These are phyloP conservation scores for Argopecten irradians DNA, from an alignment of 1,140 invertebrate genomes.

Conservation along the genomic window DNA sequence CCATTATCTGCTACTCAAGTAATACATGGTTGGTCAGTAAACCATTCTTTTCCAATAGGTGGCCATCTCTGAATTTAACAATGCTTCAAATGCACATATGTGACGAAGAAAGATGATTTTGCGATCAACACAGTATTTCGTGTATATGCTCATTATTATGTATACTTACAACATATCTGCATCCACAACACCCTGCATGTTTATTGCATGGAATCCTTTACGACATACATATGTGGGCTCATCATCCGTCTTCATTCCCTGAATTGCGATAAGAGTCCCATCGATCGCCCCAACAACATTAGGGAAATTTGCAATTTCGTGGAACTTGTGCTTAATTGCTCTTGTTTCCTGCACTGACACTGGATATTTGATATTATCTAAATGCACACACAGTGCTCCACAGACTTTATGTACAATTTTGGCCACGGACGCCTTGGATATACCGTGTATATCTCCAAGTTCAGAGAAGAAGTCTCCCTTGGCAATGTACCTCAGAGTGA, in stretches of 20 bases:
- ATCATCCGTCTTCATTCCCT: conserved; percentile 12
- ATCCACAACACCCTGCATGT: conserved; percentile 31
- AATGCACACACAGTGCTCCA: neutral
- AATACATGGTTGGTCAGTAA: too few relatives aligned
- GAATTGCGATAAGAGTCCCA: conserved; percentile 36
- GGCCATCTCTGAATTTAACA: too few relatives aligned
- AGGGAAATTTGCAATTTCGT: conserved; percentile 36
- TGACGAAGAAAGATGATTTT: too few relatives aligned
- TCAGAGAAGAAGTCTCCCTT: conserved; percentile 52
- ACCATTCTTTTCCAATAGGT: too few relatives aligned
- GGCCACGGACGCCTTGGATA: conserved; percentile 31
- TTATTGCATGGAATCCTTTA: conserved; percentile 35
- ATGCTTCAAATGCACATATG: too few relatives aligned
- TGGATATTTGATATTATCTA: conserved; percentile 39
- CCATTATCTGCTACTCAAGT: too few relatives aligned
- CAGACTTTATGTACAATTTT: conserved; percentile 15
- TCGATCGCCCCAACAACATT: conserved; percentile 43
- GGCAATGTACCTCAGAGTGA: conserved; percentile 30
- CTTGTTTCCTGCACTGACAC: neutral
- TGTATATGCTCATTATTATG: too few relatives aligned
- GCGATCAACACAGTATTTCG: too few relatives aligned
- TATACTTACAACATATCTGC: neutral
- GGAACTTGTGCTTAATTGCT: conserved; percentile 32
- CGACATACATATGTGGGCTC: conserved; percentile 28
- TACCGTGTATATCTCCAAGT: conserved; percentile 45